These are phyloP conservation scores for Myiotriccus ornatus DNA, from an alignment of 2,797 vertebrate species.

Conservation along the genomic window DNA sequence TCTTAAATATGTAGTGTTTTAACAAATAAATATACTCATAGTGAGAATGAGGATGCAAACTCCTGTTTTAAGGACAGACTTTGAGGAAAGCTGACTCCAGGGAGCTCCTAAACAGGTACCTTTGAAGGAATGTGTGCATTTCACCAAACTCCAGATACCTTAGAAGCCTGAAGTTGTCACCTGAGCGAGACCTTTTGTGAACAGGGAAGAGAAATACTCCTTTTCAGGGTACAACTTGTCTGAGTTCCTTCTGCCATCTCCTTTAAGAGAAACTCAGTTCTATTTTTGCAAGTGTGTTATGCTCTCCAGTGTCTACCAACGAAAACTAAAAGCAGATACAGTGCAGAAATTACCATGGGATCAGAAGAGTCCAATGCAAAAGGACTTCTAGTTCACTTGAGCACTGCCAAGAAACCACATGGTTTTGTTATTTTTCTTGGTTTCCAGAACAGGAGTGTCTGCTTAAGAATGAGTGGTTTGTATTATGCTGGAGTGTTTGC, in stretches of 20 bases:
- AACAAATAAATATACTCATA: background rate
- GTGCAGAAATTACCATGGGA: background rate
- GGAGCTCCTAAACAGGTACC: background rate
- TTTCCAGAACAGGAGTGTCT: background rate
- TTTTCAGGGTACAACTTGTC: background rate
- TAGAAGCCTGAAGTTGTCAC: background rate
- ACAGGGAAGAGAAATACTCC: background rate
- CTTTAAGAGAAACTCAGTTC: background rate
- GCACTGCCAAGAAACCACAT: background rate
- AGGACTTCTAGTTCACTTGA: background rate
- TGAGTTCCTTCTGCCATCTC: background rate
- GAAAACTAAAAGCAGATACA: background rate
- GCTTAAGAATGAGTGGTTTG: background rate
- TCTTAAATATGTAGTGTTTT: background rate
- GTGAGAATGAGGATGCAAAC: background rate
- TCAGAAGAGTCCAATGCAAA: background rate
- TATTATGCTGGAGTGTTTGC: background rate
- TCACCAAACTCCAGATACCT: background rate
- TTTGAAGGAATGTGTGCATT: background rate
- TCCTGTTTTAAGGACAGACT: background rate
- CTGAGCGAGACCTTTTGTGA: background rate
- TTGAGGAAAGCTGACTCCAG: background rate
- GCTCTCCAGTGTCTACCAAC: background rate
- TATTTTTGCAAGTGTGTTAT: background rate
- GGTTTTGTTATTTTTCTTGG: background rate